A percentile compares a stretch with the other conserved stretches of the same genome.
phyloP scores from a whole-genome alignment of 2,888 invertebrate species.

The Cyclophora albipunctata region DNA sequence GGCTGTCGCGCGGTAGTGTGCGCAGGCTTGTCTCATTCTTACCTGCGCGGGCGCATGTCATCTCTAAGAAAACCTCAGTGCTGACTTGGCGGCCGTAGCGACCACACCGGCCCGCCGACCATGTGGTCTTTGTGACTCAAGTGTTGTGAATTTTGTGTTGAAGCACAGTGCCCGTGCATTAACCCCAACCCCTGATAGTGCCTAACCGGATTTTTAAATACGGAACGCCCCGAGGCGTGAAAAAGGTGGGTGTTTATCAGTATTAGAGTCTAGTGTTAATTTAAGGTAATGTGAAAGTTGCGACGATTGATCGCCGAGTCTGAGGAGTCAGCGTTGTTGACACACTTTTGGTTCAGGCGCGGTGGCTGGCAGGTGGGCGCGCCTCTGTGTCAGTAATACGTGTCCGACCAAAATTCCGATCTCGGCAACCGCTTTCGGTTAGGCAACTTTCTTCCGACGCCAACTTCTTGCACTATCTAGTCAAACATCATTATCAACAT shows the following conservation, averaged over 20 bases:
- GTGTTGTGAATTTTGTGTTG: slow-evolving; percentile 67
- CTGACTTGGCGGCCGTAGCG: slow-evolving; percentile 67
- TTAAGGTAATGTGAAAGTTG: slow-evolving; percentile 74
- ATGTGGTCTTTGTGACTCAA: slow-evolving; percentile 64
- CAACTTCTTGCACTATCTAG: slow-evolving; percentile 16
- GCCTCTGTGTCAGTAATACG: slow-evolving; percentile 55
- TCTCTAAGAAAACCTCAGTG: slow-evolving; percentile 69
- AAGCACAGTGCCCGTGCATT: slow-evolving; percentile 68
- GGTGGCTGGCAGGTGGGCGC: slow-evolving; percentile 66
- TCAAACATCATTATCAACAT: slow-evolving; percentile 11
- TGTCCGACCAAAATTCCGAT: slow-evolving; percentile 68
- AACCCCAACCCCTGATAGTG: slow-evolving; percentile 72
- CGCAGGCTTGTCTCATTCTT: slow-evolving; percentile 53
- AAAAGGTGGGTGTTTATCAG: slow-evolving; percentile 52
- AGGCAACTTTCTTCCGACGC: slow-evolving; percentile 59
- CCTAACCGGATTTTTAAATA: slow-evolving; percentile 64
- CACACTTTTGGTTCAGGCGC: slow-evolving; percentile 72
- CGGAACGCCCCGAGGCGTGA: slow-evolving; percentile 58
- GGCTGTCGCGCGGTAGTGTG: slow-evolving; percentile 28
- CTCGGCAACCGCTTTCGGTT: slow-evolving; percentile 62
- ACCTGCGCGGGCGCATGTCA: slow-evolving; percentile 57
- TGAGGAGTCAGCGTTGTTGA: slow-evolving; percentile 64
- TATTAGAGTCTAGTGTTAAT: slow-evolving; percentile 51
- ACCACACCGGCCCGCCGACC: slow-evolving; percentile 62
- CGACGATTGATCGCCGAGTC: slow-evolving; percentile 59